Conservation (phyloP, 2,888 invertebrate genomes). For the Heliconius erato region DNA sequence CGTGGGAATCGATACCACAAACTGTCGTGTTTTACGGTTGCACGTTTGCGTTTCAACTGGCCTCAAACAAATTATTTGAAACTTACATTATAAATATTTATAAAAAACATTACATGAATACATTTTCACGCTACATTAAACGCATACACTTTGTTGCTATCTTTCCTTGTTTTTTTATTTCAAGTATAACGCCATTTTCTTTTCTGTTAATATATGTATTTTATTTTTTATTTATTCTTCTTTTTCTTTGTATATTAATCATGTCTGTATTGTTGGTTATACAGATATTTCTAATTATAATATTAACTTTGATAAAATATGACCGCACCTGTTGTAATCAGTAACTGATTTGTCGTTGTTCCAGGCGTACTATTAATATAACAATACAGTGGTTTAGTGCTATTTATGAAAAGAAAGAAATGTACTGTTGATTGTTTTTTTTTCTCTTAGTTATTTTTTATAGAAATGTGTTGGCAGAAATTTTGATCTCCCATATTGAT, state of each 20-base stretch:
- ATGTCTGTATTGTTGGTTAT: not conserved
- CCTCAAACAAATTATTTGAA: too few relatives aligned
- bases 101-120: not conserved
- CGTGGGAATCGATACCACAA: too few relatives aligned
- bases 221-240: not conserved
- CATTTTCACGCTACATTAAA: not conserved
- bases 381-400: not conserved
- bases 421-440: not conserved
- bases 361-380: not conserved
- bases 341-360: slow-evolving; percentile 7
- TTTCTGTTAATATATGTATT: not conserved
- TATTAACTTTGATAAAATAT: slow-evolving; percentile 9
- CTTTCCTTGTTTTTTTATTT: not conserved
- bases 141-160: not conserved
- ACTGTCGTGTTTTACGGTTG: too few relatives aligned
- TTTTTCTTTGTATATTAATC: not conserved
- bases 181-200: not conserved
- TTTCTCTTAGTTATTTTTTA: not conserved
- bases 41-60: too few relatives aligned
- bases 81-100: not conserved
- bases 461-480: not conserved
- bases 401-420: not conserved
- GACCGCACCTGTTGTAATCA: slow-evolving; percentile 17
- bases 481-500: not conserved
- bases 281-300: slow-evolving; percentile 1